phyloP scores from a whole-genome alignment of 2,888 invertebrate genomes.

The Ditula angustiorana region DNA sequence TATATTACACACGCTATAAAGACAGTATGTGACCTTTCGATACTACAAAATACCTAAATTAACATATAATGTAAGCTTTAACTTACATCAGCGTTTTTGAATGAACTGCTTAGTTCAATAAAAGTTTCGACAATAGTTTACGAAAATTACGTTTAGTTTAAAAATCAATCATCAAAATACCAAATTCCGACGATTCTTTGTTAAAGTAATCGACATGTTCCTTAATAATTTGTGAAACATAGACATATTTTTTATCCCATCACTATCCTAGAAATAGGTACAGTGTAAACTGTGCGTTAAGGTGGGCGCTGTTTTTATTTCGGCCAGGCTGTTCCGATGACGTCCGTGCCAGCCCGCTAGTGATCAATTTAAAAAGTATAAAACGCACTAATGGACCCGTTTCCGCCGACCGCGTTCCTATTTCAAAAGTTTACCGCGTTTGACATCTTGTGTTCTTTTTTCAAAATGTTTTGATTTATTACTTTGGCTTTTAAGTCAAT shows the following conservation, averaged over 20 bases:
- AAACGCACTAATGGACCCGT: conserved; percentile 57
- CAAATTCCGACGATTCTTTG: too few species aligned
- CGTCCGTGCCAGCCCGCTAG: conserved; percentile 56
- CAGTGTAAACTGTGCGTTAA: conserved; percentile 66
- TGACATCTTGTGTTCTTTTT: conserved; percentile 41
- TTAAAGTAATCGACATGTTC: not conserved
- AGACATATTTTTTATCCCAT: conserved; percentile 40
- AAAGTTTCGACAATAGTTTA: too few species aligned
- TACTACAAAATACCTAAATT: too few species aligned
- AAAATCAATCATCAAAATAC: too few species aligned
- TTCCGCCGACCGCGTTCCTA: conserved; percentile 52
- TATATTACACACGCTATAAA: too few species aligned
- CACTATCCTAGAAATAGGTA: conserved; percentile 60
- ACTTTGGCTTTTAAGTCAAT: not conserved
- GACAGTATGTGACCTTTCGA: too few species aligned
- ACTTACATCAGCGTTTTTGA: too few species aligned
- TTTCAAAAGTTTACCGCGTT: conserved; percentile 46
- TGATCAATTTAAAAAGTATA: conserved; percentile 66
- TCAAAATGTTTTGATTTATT: conserved; percentile 29
- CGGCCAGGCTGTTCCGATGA: conserved; percentile 60
- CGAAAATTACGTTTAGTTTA: too few species aligned
- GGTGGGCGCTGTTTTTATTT: conserved; percentile 72
- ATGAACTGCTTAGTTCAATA: too few species aligned
- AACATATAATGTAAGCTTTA: too few species aligned
- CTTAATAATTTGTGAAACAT: too few species aligned